Evolutionary conservation across 2,113 vertebrate species (phyloP).

Genomic region (Paratilapia polleni): DNA sequence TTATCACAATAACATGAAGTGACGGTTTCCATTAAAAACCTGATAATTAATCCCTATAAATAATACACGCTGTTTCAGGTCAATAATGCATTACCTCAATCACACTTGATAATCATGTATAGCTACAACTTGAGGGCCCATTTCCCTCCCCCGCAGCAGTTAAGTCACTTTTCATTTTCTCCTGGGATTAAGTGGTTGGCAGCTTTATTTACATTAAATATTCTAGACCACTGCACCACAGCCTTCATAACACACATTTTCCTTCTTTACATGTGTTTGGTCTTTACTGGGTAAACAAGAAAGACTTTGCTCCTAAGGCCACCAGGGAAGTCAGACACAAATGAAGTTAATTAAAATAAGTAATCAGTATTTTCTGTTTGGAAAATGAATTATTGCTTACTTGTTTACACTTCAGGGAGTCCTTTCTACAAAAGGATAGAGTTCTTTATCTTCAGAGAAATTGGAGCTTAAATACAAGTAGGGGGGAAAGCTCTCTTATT

Average conservation of each 20-base stretch:
- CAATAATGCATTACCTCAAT: constrained; percentile 18
- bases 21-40: constrained; percentile 26
- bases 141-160: constrained; percentile 16
- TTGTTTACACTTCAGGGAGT: constrained; percentile 53
- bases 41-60: constrained; percentile 41
- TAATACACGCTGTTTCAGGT: constrained; percentile 9
- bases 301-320: constrained; percentile 17
- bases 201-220: constrained; percentile 69
- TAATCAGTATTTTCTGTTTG: constrained; percentile 40
- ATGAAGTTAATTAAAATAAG: constrained; percentile 50
- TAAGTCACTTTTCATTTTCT: constrained; percentile 62
- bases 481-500: not conserved
- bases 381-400: constrained; percentile 43
- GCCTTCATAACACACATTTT: constrained; percentile 25
- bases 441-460: constrained; percentile 34
- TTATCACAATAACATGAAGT: constrained; percentile 28
- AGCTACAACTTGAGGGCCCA: constrained; percentile 48
- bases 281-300: constrained; percentile 50
- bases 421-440: constrained; percentile 5
- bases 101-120: constrained; percentile 53
- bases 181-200: constrained; percentile 53
- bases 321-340: not conserved
- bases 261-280: constrained; percentile 25
- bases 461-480: not conserved
- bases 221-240: constrained; percentile 45